Evolutionary conservation across 2,797 vertebrate species (phyloP).

Genomic region (Phoeniculus purpureus): DNA sequence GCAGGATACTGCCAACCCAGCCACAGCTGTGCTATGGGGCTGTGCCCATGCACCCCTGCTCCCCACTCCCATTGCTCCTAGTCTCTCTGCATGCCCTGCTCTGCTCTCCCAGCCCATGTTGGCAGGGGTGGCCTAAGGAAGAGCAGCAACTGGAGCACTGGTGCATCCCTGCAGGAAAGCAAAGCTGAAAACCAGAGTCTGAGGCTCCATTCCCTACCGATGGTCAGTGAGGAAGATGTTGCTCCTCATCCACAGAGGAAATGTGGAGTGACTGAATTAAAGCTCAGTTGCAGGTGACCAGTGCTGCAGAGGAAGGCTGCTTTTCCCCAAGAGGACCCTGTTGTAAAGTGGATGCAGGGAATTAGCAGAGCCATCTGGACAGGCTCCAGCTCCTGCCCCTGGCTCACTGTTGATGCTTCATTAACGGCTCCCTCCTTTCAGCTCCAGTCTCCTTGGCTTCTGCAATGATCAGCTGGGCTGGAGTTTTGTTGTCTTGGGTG

Average conservation of each 20-base stretch:
- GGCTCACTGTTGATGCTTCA: conserved; percentile 29
- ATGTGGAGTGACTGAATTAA: neutral
- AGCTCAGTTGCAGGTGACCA: neutral
- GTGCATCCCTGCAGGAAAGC: neutral
- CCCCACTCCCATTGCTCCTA: neutral
- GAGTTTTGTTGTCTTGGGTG: conserved; percentile 37
- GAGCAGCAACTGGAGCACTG: neutral
- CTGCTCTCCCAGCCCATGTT: neutral
- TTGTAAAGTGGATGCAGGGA: neutral
- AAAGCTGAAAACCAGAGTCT: neutral
- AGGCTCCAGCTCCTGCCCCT: conserved; percentile 51
- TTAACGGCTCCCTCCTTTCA: conserved; percentile 55
- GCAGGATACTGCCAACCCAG: rapidly evolving
- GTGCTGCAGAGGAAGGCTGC: rapidly evolving
- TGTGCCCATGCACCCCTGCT: rapidly evolving
- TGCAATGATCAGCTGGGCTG: conserved; percentile 27
- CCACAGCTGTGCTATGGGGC: neutral
- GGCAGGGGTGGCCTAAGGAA: neutral
- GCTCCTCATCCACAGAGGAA: neutral
- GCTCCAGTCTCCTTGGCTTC: conserved; percentile 4
- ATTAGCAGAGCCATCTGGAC: conserved; percentile 22
- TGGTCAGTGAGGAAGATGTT: neutral
- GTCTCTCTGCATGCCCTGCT: neutral
- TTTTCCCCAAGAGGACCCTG: neutral
- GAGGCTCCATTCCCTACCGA: neutral